Evolutionary conservation across 2,888 invertebrate genomes (phyloP), one percentile per base, ranked within the genome.

Genomic region (Clostera curtula): DNA sequence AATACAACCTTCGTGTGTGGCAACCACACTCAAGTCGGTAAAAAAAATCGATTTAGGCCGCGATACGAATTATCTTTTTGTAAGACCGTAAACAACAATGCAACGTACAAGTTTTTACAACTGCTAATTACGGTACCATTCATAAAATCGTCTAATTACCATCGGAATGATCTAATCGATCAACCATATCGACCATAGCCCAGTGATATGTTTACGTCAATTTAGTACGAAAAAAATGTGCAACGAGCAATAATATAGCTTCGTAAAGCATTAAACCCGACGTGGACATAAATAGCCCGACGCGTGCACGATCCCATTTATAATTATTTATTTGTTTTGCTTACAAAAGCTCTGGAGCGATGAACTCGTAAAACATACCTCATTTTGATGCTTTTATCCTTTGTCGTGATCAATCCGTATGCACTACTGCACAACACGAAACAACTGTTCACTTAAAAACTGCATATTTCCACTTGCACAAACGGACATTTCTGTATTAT

Each of bases 271-370:
- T 49, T 67, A 69, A 71, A 76, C 70, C 67, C 51, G 60, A 40
- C 27, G 29, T 35, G 53, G 59, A 54, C 67, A 62, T 63, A 74
- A 73, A 73, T 76, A 80, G 70, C 67, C 58, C 58, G 51, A 66
- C 59, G 65, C 64, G 59, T 68, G 59, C 52, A 61, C 57, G 48
- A 55, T 60, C 40, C 49, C 55, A 49, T 40, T 38, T 49, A 50
- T 66, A 68, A 75, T 72, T 76, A 79, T 77, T 79, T 77, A 79
- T 79, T 79, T 76, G 75, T 82, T 79, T 80, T 80, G 71, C 63
- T 72, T 66, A 69, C 57, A 55, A 76, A 76, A 76, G 70, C 67
- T 69, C 62, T 60, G 48, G 71, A 63, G 57, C 72, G 73, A 74
- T 75, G 70, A 74, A 74, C 70, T 63, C 68, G 47, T 12, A 29